Evolutionary conservation across 2,113 vertebrate species (phyloP).

Genomic region (Arvicanthis niloticus): DNA sequence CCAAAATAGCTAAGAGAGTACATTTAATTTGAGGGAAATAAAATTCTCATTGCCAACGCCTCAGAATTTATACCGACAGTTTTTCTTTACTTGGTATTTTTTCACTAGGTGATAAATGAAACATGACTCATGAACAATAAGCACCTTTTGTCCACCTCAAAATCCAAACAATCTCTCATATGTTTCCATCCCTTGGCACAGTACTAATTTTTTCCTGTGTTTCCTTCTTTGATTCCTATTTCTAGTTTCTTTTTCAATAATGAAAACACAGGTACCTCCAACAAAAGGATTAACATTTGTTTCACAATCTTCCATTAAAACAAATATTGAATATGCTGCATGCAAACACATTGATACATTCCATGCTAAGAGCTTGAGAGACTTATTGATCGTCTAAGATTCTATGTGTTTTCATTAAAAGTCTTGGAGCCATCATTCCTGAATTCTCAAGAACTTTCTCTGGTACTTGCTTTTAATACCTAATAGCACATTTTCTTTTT

Average conservation of each 20-base stretch:
- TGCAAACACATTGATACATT: background rate
- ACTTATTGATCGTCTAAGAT: background rate
- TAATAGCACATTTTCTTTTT: background rate
- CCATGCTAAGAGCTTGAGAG: slow-evolving; percentile 10
- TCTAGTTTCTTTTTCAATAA: background rate
- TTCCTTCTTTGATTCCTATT: background rate
- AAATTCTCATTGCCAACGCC: background rate
- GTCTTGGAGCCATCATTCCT: background rate
- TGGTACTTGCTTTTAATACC: background rate
- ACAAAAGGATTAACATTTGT: slow-evolving; percentile 15
- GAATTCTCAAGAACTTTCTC: background rate
- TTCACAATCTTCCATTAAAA: background rate
- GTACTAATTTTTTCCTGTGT: background rate
- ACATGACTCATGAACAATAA: background rate
- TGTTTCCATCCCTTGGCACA: background rate
- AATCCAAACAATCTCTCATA: background rate
- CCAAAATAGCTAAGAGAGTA: background rate
- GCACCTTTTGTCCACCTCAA: background rate
- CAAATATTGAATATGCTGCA: background rate
- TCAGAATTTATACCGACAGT: background rate
- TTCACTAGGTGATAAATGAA: slow-evolving; percentile 12
- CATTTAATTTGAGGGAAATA: background rate
- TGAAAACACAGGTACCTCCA: background rate
- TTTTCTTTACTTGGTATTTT: slow-evolving; percentile 4
- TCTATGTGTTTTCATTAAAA: background rate